Conservation (phyloP, 2,888 invertebrate genomes). For the Heliothis peltigera region DNA sequence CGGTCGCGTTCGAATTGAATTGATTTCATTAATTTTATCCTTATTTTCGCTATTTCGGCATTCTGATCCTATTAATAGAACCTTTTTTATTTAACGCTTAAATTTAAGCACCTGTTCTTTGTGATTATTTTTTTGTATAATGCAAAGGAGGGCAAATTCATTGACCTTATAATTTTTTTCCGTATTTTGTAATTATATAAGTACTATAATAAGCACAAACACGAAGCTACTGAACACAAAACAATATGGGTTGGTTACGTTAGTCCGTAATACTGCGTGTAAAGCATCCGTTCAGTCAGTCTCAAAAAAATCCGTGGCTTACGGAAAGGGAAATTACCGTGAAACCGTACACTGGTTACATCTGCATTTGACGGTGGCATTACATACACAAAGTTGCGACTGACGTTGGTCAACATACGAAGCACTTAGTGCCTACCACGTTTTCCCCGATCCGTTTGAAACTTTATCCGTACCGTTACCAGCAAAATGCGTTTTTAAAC, state of each 20-base stretch:
- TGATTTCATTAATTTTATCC: slow-evolving; percentile 78
- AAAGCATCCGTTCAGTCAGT: slow-evolving; percentile 7
- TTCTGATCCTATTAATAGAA: slow-evolving; percentile 5
- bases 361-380: slow-evolving; percentile 22
- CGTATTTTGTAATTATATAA: neutral
- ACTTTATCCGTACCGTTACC: slow-evolving; percentile 43
- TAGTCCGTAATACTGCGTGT: slow-evolving; percentile 22
- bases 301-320: slow-evolving; percentile 46
- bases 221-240: slow-evolving; percentile 6
- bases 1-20: slow-evolving; percentile 68
- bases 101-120: neutral
- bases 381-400: slow-evolving; percentile 48
- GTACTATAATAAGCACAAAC: neutral
- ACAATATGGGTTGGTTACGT: slow-evolving; percentile 8
- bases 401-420: slow-evolving; percentile 41
- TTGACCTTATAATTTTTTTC: neutral
- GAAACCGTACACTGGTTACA: slow-evolving; percentile 44
- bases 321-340: slow-evolving; percentile 51
- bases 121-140: too few relatives aligned
- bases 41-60: slow-evolving; percentile 50
- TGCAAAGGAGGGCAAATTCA: neutral
- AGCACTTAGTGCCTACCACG: slow-evolving; percentile 37
- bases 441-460: slow-evolving; percentile 40
- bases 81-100: neutral
- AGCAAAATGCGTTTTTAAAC: slow-evolving; percentile 39